Base-by-base conservation (phyloP, 2,113 vertebrate species). In the Vanacampus margaritifer region DNA sequence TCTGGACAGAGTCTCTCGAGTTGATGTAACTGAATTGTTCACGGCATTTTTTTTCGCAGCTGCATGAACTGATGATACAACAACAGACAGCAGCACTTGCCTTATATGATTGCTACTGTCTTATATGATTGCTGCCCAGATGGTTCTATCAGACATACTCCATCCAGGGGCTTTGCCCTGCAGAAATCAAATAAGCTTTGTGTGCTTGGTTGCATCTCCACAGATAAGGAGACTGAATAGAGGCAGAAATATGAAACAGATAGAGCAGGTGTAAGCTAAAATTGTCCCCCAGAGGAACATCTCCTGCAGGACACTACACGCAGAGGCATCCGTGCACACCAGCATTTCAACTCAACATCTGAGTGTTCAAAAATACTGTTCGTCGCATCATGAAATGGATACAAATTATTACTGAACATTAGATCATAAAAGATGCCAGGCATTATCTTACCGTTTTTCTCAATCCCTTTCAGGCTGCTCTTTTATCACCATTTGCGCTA, bases 151-250 rank as follows among this genome's bases (percentile, higher is more conserved):
- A 84, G 72, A 81, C 68, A 39, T 46, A 32, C 68, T 66, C 73
- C 72, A 72, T 89, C 48, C 23, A 66, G 53, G 37, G 39, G 86
- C 67, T 76, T 83, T 78, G 73, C 80, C 75, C 72, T 64, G 71
- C 71, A 87, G 83, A 86, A 90, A 89, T 87, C 81, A 82, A 85
- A 86, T 85, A 64, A 80, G 78, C 87, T 85, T 23, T 82, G 75
- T 87, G 72, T 80, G 79, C 87, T 85, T 65, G 72, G 84, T 56
- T 73, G 66, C 61, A 72, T 78, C 76, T 83, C 81, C 68, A 66
- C 74, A 84, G 86, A 87, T 89, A 83, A 87, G 65, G 61, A n/a
- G 5, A 58, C 66, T 65, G 83, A 86, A 84, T 84, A 76, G 80
- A 88, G 77, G 68, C 64, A 75, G 61, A 69, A 65, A 53, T 73